A percentile compares a stretch with the other conserved stretches of the same genome.
Conservation (phyloP, 2,888 invertebrate species). For the Charanyca ferruginea region DNA sequence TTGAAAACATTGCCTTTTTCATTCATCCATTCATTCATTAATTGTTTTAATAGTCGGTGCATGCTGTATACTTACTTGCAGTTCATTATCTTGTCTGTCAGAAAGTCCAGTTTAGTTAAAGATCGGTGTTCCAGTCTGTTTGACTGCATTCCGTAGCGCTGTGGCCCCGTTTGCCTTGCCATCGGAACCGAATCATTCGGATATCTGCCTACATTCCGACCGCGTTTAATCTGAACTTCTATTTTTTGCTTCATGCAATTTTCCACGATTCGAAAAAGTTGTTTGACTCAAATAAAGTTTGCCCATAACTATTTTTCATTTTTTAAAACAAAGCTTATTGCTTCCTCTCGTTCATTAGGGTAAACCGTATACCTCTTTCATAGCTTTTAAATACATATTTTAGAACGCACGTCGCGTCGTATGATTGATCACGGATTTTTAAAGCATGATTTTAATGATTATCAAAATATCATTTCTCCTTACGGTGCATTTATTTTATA, state of each 20-base stretch:
- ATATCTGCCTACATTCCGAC: constrained; percentile 69
- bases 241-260: constrained; percentile 51
- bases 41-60: constrained; percentile 34
- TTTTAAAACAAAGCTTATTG: constrained; percentile 29
- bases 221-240: constrained; percentile 56
- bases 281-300: constrained; percentile 32
- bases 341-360: constrained; percentile 26
- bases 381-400: constrained; percentile 29
- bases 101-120: constrained; percentile 75
- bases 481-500: neutral
- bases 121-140: constrained; percentile 85
- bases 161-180: constrained; percentile 75
- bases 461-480: neutral
- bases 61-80: constrained; percentile 46
- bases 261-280: constrained; percentile 47
- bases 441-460: neutral
- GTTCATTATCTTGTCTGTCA: constrained; percentile 62
- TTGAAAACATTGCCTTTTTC: constrained; percentile 25
- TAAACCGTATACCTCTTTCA: constrained; percentile 5
- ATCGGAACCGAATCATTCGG: constrained; percentile 74
- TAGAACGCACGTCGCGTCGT: neutral
- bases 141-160: constrained; percentile 76
- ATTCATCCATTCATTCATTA: constrained; percentile 22
- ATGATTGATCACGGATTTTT: constrained; percentile 22
- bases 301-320: constrained; percentile 38